Evolutionary conservation across 2,113 vertebrate genomes (phyloP).

Genomic region (Sorex fumeus): DNA sequence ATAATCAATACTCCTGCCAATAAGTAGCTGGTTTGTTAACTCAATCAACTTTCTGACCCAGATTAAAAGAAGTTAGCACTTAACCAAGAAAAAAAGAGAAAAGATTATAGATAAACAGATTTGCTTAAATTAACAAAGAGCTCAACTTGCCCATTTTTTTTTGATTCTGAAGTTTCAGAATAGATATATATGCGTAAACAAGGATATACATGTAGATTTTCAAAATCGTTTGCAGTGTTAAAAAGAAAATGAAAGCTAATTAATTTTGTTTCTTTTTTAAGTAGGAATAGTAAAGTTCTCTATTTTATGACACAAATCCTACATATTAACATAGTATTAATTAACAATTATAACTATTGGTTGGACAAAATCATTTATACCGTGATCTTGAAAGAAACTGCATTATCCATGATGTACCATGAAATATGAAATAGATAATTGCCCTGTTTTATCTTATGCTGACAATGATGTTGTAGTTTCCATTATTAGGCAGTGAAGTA

Average conservation of each 20-base stretch:
- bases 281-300: not conserved
- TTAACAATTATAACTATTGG: conserved; percentile 62
- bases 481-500: conserved; percentile 81
- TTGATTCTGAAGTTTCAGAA: conserved; percentile 49
- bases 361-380: conserved; percentile 67
- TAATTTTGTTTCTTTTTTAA: conserved; percentile 38
- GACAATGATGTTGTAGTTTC: conserved; percentile 77
- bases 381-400: conserved; percentile 63
- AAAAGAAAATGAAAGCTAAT: conserved; percentile 44
- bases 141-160: conserved; percentile 34
- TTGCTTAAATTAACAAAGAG: conserved; percentile 44
- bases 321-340: conserved; percentile 58
- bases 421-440: conserved; percentile 81
- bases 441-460: conserved; percentile 83
- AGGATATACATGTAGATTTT: not conserved
- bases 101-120: conserved; percentile 16
- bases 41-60: conserved; percentile 49
- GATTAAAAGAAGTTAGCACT: conserved; percentile 45
- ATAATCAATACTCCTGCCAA: conserved; percentile 55
- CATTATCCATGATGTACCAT: conserved; percentile 67
- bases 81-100: conserved; percentile 32
- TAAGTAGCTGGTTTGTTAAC: conserved; percentile 66
- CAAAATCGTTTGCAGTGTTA: not conserved
- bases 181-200: conserved; percentile 11
- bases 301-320: not conserved